Percentiles rank a stretch among this genome's conserved stretches.
Conservation (phyloP, 2,113 vertebrate species). For the Coptodon bakossiorum region DNA sequence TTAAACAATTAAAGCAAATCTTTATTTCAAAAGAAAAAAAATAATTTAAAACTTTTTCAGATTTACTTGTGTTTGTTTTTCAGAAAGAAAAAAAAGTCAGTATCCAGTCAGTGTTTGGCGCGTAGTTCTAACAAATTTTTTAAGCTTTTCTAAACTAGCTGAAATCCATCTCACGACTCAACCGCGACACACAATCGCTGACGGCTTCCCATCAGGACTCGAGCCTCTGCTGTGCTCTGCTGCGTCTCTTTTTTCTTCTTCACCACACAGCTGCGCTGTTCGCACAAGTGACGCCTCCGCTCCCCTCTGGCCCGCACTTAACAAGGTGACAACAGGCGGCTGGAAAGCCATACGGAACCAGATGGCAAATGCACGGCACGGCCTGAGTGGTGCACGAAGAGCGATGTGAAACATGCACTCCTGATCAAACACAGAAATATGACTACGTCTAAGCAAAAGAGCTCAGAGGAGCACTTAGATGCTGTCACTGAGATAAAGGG, state of each 20-base stretch:
- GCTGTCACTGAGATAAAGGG: not conserved
- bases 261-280: slow-evolving; percentile 63
- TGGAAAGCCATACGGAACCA: not conserved
- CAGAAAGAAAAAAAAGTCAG: not conserved
- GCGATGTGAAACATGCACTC: not conserved
- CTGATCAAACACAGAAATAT: not conserved
- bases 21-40: not conserved
- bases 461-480: not conserved
- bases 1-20: not conserved
- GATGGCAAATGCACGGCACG: not conserved
- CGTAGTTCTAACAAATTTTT: not conserved
- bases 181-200: not conserved
- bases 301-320: not conserved
- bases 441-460: not conserved
- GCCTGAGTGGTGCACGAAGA: not conserved
- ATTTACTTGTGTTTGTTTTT: not conserved
- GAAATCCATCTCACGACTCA: not conserved
- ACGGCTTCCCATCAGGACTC: not conserved
- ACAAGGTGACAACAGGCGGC: not conserved
- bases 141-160: not conserved
- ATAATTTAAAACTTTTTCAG: not conserved
- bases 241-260: not conserved
- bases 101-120: not conserved
- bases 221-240: not conserved
- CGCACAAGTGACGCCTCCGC: not conserved